Percentiles rank a stretch among this genome's conserved stretches.
These are phyloP conservation scores for Selenia dentaria DNA, from an alignment of 2,888 invertebrate species.

Conservation along the genomic window DNA sequence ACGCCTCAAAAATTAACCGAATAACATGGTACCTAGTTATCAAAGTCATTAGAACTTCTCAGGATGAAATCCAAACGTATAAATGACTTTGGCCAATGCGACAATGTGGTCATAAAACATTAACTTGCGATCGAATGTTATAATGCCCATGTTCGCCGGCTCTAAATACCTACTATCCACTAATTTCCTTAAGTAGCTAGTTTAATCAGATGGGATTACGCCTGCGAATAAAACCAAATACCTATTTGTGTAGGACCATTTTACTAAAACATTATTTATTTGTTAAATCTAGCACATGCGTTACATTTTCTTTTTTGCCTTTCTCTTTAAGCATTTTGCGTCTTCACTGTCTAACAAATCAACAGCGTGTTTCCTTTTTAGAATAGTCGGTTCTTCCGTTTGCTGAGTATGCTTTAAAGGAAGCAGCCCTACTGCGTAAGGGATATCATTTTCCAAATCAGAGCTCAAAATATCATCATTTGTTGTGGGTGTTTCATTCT, in stretches of 20 bases:
- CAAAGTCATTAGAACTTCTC: no score
- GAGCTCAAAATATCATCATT: slow-evolving; percentile 39
- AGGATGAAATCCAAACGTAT: no score
- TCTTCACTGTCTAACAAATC: slow-evolving; percentile 60
- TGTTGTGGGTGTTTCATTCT: slow-evolving; percentile 44
- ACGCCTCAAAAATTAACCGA: no score
- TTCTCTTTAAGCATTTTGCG: slow-evolving; percentile 74
- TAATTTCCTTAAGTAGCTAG: no score
- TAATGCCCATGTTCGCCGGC: no score
- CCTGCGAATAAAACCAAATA: neutral
- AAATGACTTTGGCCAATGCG: no score
- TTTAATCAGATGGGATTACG: no score
- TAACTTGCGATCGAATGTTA: no score
- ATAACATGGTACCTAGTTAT: no score
- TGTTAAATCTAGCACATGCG: slow-evolving; percentile 5
- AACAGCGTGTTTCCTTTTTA: slow-evolving; percentile 58
- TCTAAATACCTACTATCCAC: no score
- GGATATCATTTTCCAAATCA: slow-evolving; percentile 63
- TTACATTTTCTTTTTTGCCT: slow-evolving; percentile 68
- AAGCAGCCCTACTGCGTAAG: slow-evolving; percentile 73
- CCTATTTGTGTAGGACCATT: slow-evolving; percentile 12
- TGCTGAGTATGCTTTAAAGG: slow-evolving; percentile 63
- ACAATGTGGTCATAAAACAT: no score
- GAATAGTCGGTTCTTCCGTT: slow-evolving; percentile 49
- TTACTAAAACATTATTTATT: neutral